Evolutionary conservation across 2,113 vertebrate species (phyloP), one percentile per base, ranked within the genome.

Genomic region (Clinocottus analis): DNA sequence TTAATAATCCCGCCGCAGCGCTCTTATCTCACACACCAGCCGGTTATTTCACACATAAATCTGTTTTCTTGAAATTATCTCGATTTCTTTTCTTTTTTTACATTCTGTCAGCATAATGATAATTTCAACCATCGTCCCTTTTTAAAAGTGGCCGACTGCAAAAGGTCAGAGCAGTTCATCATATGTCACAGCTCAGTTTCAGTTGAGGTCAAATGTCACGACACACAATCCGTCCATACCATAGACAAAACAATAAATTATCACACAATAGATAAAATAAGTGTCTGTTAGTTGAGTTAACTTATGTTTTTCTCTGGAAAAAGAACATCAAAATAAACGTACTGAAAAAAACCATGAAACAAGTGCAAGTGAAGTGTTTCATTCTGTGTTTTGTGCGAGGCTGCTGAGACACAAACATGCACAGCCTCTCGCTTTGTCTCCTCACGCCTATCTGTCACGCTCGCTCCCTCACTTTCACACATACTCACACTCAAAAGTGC

Each of bases 321-420:
- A 84, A 61, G 35, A 65, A 84, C 55, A 67, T 59, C 0, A 14
- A 70, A 92, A 94, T 91, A 89, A 92, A 93, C 51, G 31, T 5
- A n/a, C 19, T 72, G 65, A 70, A 81, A 78, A n/a, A 77, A 64
- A 56, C 68, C 12, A 39, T 80, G 61, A 84, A 81, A 76, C 43
- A n/a, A 61, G 35, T 53, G 23, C 66, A 55, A 58, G 71, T 68
- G 63, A 79, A 45, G 45, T 73, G 66, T 86, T 73, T 90, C 31
- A 59, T 86, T 87, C 25, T 71, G 72, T 87, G 67, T 72, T 8
- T 39, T 67, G 64, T 85, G 71, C 17, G 21, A 77, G 75, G 68
- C 68, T 41, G 77, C 75, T n/a, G 75, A 76, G 61, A 85, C 84
- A 84, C 68, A 77, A 82, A 84, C 79, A 82, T 7, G 47, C 78